Evolutionary conservation across 1,140 invertebrate genomes (phyloP), one percentile per base, ranked within the genome.

Genomic region (Caerostris extrusa): DNA sequence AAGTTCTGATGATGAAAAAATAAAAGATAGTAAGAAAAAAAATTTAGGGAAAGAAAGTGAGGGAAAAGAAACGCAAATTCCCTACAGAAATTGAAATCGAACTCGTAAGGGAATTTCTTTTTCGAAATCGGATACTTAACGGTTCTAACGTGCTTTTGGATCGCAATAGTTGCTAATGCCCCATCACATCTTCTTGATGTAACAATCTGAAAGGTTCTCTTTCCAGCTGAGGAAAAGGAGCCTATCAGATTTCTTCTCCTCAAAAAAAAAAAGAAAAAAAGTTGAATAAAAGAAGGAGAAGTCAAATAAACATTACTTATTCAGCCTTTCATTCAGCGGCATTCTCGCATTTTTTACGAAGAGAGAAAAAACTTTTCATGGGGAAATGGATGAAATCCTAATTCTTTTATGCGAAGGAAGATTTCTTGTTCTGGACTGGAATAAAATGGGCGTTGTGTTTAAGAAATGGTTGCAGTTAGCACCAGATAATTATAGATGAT

Each of bases 241-340:
- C 34, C 34, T 90, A 90, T 90, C 87, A 50, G 87, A 71, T 90
- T 90, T 71, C 87, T 64, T 57, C 56, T 85, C 12, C 82, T 58
- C 82, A 57, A 58, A 57, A 53, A 90, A 87, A 69, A 56, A 64
- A 55, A 64, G 17, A 19, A 34, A 55, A 19, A 81, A 53, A 81
- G 77, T 34, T 10, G 50, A 53, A 81, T n/a, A 34, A 87, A 64
- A 64, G 10, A 17, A 7, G 50, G 14, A n/a, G 85, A 90, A 69
- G 87, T 90, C 61, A 90, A 90, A 90, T 90, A 90, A 90, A 90
- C 87, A 90, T 90, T 90, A 90, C 53, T 90, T 90, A 90, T 90
- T 90, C 87, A 90, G 87, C 50, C 56, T 90, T 90, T 64, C 34
- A 50, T 90, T 64, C 53, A 34, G 14, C 50, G 87, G 53, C 69